Evolutionary conservation across 2,888 invertebrate genomes (phyloP).

Genomic region (Drosophila nr. medialis): DNA sequence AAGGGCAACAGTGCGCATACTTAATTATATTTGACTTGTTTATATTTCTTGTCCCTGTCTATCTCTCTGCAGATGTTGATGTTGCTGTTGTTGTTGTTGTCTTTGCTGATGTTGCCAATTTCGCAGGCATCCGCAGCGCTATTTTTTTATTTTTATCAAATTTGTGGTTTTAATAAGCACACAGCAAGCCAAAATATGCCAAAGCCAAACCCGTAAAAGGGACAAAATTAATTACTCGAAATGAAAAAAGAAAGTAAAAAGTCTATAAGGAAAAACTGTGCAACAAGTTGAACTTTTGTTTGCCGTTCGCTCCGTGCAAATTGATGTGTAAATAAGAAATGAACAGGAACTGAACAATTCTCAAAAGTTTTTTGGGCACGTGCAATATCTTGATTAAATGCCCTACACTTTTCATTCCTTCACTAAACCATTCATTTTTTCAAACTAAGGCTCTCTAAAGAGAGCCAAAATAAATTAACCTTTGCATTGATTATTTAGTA

Average conservation of each 20-base stretch:
- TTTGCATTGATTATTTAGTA: background rate
- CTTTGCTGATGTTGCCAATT: slow-evolving; percentile 25
- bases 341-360: slow-evolving; percentile 12
- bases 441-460: background rate
- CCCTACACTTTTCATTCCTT: background rate
- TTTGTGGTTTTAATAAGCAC: slow-evolving; percentile 70
- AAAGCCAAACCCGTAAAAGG: slow-evolving; percentile 57
- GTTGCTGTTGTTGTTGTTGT: slow-evolving; percentile 15
- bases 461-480: background rate
- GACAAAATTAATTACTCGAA: slow-evolving; percentile 71
- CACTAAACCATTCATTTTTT: background rate
- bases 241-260: slow-evolving; percentile 13
- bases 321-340: slow-evolving; percentile 58
- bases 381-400: slow-evolving; percentile 3
- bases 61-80: background rate
- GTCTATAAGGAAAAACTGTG: slow-evolving; percentile 46
- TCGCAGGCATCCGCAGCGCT: slow-evolving; percentile 28
- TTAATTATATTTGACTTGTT: slow-evolving; percentile 76
- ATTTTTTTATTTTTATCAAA: slow-evolving; percentile 49
- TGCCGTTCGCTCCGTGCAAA: slow-evolving; percentile 49
- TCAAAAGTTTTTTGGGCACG: slow-evolving; percentile 29
- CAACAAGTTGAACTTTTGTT: slow-evolving; percentile 68
- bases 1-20: slow-evolving; percentile 77
- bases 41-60: slow-evolving; percentile 40
- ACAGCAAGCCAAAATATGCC: slow-evolving; percentile 34